Evolutionary conservation across 2,888 invertebrate genomes (phyloP), one percentile per base, ranked within the genome.

Genomic region (Neoitamus cyanurus): DNA sequence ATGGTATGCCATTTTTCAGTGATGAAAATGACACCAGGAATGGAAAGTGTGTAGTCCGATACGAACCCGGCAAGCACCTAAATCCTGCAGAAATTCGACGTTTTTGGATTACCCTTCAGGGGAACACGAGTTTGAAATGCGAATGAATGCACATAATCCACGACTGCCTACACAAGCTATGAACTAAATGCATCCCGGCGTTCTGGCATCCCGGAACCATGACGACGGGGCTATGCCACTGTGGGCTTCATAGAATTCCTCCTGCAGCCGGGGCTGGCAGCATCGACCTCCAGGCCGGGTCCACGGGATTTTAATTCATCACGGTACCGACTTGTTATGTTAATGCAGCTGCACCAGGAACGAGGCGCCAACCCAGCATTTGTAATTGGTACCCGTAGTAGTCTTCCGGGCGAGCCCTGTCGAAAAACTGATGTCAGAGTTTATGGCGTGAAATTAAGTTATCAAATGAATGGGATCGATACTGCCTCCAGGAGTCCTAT

Each of bases 261-360:
- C 31, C 13, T 31, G 72, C 15, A 73, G 15, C 15, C n/a, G 28
- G 15, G 7, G 6, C 73, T 1, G 9, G 15, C 9, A 25, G 68
- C 25, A 3, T 3, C 36, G 73, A 73, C 36, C 73, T 36, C 73
- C 2, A 9, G 34, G 9, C 68, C 68, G 20, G 9, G 9, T 68
- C 9, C 25, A 34, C 9, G 7, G 11, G 73, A 73, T 36, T 73
- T 73, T 73, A 73, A 73, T 73, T 73, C 37, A 73, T 73, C 73
- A 73, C 36, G 36, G 36, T 25, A 31, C 36, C 73, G 4, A 73
- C 36, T 73, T 73, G 73, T 73, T 73, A 73, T 73, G 73, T 73
- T 73, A 73, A 73, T 73, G 73, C 15, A 36, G 20, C 34, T n/a
- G 1, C 7, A 9, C 15, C 31, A n/a, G 37, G 15, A 15, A 34